Evolutionary conservation across 1,140 invertebrate genomes (phyloP).

Genomic region (Parapsyche elsis): DNA sequence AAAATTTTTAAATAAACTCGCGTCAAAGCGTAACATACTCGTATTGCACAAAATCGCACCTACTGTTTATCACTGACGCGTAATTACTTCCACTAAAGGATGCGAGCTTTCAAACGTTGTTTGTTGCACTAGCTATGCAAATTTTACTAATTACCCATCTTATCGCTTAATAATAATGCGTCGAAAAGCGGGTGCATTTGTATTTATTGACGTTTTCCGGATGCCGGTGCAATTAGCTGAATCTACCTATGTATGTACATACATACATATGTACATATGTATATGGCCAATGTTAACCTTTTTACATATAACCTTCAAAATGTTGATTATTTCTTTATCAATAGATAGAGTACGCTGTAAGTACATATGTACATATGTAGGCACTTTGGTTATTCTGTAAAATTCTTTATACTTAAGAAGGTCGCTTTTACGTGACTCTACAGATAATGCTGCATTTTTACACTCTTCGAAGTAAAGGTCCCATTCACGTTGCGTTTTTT

Average conservation of each 20-base stretch:
- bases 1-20: no score
- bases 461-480: no score
- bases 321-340: neutral
- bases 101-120: neutral
- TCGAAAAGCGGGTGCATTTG: neutral
- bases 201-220: constrained; percentile 40
- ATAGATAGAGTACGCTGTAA: no score
- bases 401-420: no score
- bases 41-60: no score
- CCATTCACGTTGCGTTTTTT: no score
- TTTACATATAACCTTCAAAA: neutral
- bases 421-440: no score
- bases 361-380: no score
- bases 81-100: neutral
- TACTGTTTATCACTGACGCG: no score
- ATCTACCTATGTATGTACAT: neutral
- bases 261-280: neutral
- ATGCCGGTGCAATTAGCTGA: constrained; percentile 40
- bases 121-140: constrained; percentile 21
- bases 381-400: no score
- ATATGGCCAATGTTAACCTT: neutral
- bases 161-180: constrained; percentile 32
- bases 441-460: no score
- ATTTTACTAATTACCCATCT: neutral
- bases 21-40: no score